Percentiles rank a stretch among this genome's conserved stretches.
Evolutionary conservation across 64 coral and sea anemone species (phyloP).

Genomic region (Actinia equina): DNA sequence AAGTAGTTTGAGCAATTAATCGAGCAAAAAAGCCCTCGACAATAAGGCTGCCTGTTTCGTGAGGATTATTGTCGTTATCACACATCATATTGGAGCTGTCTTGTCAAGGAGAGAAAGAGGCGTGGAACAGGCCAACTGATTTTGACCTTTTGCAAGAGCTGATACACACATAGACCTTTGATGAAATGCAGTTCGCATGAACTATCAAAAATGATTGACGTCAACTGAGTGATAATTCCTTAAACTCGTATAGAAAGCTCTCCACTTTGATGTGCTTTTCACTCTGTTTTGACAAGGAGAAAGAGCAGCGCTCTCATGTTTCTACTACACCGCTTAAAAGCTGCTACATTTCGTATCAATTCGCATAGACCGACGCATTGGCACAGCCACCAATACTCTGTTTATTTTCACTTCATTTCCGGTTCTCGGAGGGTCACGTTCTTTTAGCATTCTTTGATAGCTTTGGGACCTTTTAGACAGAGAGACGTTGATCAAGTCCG

Average conservation of each 20-base stretch:
- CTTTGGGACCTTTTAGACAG: constrained; percentile 15
- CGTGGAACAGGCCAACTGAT: constrained; percentile 10
- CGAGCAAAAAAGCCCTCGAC: not conserved
- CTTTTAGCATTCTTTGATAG: constrained; percentile 7
- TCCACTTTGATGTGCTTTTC: constrained; percentile 15
- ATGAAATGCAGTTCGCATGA: constrained; percentile 27
- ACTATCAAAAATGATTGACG: constrained; percentile 24
- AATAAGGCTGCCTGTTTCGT: not conserved
- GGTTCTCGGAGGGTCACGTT: constrained; percentile 2
- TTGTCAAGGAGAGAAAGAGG: constrained; percentile 6
- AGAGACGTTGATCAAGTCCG: constrained; percentile 12
- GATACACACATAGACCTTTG: constrained; percentile 3
- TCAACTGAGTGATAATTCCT: constrained; percentile 21
- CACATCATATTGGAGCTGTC: constrained; percentile 21
- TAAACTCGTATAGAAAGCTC: constrained; percentile 12
- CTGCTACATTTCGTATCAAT: not conserved
- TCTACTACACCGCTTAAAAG: not conserved
- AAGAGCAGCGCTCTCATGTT: not conserved
- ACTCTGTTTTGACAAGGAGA: constrained; percentile 10
- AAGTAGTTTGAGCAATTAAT: constrained; percentile 16
- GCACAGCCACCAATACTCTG: not conserved
- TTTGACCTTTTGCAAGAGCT: constrained; percentile 19
- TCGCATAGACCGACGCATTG: not conserved
- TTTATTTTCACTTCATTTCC: constrained; percentile 16
- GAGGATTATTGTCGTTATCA: constrained; percentile 17